Percentiles rank a stretch among this genome's conserved stretches.
Evolutionary conservation across 2,888 invertebrate species (phyloP).

Genomic region (Morpho deidamia): DNA sequence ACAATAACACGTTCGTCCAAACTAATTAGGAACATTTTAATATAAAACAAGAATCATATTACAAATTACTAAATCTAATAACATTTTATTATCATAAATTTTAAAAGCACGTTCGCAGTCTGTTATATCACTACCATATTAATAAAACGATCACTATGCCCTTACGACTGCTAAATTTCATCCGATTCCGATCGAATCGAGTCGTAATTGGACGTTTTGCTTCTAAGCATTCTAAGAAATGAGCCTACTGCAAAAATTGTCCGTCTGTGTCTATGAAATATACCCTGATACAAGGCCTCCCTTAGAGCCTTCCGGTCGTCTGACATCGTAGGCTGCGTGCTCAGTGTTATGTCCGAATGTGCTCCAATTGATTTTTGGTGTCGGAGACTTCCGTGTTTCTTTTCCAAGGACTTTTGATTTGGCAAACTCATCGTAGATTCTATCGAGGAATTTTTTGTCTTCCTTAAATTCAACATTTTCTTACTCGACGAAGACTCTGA

Average conservation of each 20-base stretch:
- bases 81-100: constrained; percentile 41
- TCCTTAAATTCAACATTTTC: constrained; percentile 63
- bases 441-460: constrained; percentile 73
- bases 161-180: constrained; percentile 66
- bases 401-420: constrained; percentile 73
- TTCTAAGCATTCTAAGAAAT: constrained; percentile 85
- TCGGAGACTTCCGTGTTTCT: constrained; percentile 74
- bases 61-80: constrained; percentile 41
- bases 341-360: constrained; percentile 77
- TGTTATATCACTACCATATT: constrained; percentile 55
- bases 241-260: constrained; percentile 87
- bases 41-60: constrained; percentile 55
- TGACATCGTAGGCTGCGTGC: constrained; percentile 63
- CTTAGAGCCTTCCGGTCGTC: constrained; percentile 84
- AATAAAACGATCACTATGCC: constrained; percentile 20
- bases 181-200: constrained; percentile 82
- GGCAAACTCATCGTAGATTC: constrained; percentile 75
- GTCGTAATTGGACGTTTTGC: constrained; percentile 86
- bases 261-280: constrained; percentile 86
- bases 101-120: constrained; percentile 64
- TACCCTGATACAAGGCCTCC: constrained; percentile 87
- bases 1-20: constrained; percentile 38
- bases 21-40: constrained; percentile 71
- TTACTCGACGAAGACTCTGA: constrained; percentile 70
- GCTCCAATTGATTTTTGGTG: constrained; percentile 81